Conservation (phyloP, 2,113 vertebrate species). For the Galbula dea region DNA sequence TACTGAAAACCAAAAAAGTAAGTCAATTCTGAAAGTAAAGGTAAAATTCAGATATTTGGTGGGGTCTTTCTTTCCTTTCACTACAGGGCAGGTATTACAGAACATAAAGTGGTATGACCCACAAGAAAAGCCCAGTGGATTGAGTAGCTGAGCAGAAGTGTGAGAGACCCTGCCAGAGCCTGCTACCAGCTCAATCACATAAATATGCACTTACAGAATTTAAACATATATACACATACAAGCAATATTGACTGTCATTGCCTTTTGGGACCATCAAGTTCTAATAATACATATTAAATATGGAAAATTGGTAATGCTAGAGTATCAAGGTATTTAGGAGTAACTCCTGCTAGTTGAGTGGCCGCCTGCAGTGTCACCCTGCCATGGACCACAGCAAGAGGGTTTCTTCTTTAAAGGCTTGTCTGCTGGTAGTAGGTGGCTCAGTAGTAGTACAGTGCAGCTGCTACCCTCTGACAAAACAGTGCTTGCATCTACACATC, state of each 20-base stretch:
- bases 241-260: neutral
- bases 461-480: neutral
- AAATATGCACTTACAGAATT: neutral
- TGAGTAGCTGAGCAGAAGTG: neutral
- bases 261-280: neutral
- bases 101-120: neutral
- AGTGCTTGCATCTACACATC: rapidly evolving
- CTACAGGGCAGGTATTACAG: neutral
- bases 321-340: neutral
- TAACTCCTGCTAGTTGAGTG: neutral
- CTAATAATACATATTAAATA: neutral
- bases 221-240: neutral
- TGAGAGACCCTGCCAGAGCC: neutral
- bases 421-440: neutral
- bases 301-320: neutral
- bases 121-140: neutral
- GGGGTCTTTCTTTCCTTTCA: neutral
- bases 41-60: neutral
- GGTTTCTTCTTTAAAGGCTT: neutral
- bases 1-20: neutral
- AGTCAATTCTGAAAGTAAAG: neutral
- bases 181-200: neutral
- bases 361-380: neutral
- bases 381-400: neutral
- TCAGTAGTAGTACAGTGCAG: neutral